A percentile compares a stretch with the other conserved stretches of the same genome.
These are phyloP conservation scores for Phortica variegata DNA, from an alignment of 1,140 invertebrate genomes.

Conservation along the genomic window DNA sequence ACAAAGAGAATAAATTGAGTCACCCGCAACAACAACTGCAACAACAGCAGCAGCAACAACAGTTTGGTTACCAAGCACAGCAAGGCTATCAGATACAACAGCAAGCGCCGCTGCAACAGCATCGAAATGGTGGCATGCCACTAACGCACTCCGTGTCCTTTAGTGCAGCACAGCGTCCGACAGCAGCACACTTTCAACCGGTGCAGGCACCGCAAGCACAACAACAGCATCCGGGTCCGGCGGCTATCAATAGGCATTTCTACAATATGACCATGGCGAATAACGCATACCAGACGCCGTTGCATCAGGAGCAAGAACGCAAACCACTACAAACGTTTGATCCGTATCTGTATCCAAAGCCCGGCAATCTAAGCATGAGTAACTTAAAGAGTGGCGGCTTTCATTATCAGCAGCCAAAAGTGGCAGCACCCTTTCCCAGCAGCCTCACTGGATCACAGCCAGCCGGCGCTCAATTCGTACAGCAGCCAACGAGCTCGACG, in stretches of 20 bases:
- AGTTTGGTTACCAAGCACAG: slow-evolving; percentile 10
- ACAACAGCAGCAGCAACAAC: slow-evolving; percentile 19
- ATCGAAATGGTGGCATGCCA: slow-evolving; percentile 20
- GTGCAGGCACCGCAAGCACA: slow-evolving; percentile 22
- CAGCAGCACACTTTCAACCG: slow-evolving; percentile 1
- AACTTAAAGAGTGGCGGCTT: slow-evolving; percentile 19
- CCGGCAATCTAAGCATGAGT: slow-evolving; percentile 25
- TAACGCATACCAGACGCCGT: slow-evolving; percentile 7
- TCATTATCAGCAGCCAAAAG: slow-evolving; percentile 28
- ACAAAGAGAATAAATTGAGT: slow-evolving; percentile 48
- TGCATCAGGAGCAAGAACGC: slow-evolving; percentile 23
- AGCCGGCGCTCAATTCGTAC: neutral
- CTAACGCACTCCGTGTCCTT: slow-evolving; percentile 40
- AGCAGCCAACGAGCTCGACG: neutral
- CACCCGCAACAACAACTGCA: slow-evolving; percentile 27
- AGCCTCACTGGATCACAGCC: neutral
- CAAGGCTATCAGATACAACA: slow-evolving; percentile 4
- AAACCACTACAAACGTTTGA: slow-evolving; percentile 52
- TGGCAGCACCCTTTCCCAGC: slow-evolving; percentile 5
- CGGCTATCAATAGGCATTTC: slow-evolving; percentile 44
- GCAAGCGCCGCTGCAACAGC: slow-evolving; percentile 15
- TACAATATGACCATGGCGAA: slow-evolving; percentile 40
- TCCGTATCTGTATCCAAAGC: slow-evolving; percentile 47
- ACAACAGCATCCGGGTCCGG: slow-evolving; percentile 29
- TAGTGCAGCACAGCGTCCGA: slow-evolving; percentile 33